Percentiles rank a stretch among this genome's conserved stretches.
Conservation (phyloP, 1,140 invertebrate genomes). For the Drosophila melanogaster region Release_6_plus_ISO1_MT NT_033779.5:12348001-12348500, state of each 20-base stretch:
- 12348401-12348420: too few species aligned
- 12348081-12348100: slow-evolving; percentile 69
- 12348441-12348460: background rate
- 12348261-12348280: slow-evolving; percentile 24
- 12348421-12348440: background rate
- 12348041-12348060: slow-evolving; percentile 35
- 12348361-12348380: background rate
- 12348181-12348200: slow-evolving; percentile 32
- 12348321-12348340: background rate
- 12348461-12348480: background rate
- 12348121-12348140: slow-evolving; percentile 50
- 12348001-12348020: slow-evolving; percentile 75
- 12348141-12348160: slow-evolving; percentile 61
- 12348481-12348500: background rate
- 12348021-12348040: slow-evolving; percentile 67
- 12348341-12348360: slow-evolving; percentile 3
- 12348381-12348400: too few species aligned
- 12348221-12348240: slow-evolving; percentile 32
- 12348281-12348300: slow-evolving; percentile 20
- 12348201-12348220: slow-evolving; percentile 33
- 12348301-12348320: background rate
- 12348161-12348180: slow-evolving; percentile 22
- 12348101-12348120: slow-evolving; percentile 58
- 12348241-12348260: slow-evolving; percentile 30
- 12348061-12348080: slow-evolving; percentile 6